phyloP scores from a whole-genome alignment of 1,140 invertebrate species.

The Drosophila oshimai region DNA sequence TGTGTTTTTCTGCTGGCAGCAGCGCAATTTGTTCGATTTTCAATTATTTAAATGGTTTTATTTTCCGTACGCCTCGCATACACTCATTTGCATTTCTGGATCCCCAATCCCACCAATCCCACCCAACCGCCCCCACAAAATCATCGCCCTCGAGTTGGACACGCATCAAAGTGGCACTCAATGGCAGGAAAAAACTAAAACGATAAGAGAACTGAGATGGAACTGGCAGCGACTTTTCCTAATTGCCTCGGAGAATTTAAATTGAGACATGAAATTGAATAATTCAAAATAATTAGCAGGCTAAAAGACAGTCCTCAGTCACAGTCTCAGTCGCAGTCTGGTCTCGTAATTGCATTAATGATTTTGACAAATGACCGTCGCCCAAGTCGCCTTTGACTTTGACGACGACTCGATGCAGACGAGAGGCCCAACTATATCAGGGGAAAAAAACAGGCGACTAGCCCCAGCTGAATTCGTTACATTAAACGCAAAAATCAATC shows the following conservation, averaged over 20 bases:
- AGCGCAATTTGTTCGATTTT: constrained; percentile 71
- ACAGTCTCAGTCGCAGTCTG: constrained; percentile 28
- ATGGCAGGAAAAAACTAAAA: constrained; percentile 57
- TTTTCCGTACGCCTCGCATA: constrained; percentile 47
- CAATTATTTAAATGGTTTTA: constrained; percentile 80
- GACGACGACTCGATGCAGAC: constrained; percentile 36
- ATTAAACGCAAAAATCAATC: constrained; percentile 25
- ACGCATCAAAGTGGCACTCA: constrained; percentile 77
- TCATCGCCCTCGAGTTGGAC: background rate
- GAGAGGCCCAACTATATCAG: constrained; percentile 20
- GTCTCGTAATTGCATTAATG: constrained; percentile 77
- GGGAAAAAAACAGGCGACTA: background rate
- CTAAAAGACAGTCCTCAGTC: constrained; percentile 19
- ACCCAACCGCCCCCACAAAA: background rate
- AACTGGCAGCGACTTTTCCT: constrained; percentile 50
- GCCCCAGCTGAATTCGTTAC: background rate
- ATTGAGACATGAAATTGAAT: constrained; percentile 82
- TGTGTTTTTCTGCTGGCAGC: constrained; percentile 34
- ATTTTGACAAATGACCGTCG: constrained; percentile 78
- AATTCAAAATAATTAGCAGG: constrained; percentile 80
- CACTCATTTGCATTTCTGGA: constrained; percentile 71
- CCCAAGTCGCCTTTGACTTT: constrained; percentile 57
- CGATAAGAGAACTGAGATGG: constrained; percentile 46
- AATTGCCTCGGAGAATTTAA: constrained; percentile 72
- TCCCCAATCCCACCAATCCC: background rate